These are phyloP conservation scores for Tragopan temminckii DNA, from an alignment of 2,797 vertebrate genomes.

Conservation along the genomic window DNA sequence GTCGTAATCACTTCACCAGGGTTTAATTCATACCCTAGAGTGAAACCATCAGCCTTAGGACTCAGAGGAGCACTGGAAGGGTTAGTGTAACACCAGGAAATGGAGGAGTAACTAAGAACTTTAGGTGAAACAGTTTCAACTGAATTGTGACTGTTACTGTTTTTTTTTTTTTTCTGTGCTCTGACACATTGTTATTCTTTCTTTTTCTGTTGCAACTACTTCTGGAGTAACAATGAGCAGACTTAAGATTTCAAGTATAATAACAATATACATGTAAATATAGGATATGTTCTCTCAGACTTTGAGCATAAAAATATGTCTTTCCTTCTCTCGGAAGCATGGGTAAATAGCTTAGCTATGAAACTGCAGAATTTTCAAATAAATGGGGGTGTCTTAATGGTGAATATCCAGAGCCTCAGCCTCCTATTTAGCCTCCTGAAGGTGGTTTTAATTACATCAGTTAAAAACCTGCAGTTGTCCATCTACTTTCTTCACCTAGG, in stretches of 20 bases:
- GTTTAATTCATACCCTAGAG: neutral
- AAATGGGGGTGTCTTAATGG: neutral
- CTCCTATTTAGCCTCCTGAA: neutral
- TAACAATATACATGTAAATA: neutral
- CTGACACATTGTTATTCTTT: neutral
- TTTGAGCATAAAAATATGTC: neutral
- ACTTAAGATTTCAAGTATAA: neutral
- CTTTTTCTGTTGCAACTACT: neutral
- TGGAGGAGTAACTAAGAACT: neutral
- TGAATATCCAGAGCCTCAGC: neutral
- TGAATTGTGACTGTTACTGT: neutral
- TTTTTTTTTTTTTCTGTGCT: neutral
- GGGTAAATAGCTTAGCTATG: neutral
- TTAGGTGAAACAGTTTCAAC: neutral
- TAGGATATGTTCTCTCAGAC: neutral
- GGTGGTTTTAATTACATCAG: neutral
- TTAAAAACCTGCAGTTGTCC: neutral
- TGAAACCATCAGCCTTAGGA: neutral
- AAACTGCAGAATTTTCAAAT: neutral
- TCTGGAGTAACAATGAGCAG: neutral
- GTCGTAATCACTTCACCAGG: fast-evolving
- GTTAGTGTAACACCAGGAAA: neutral
- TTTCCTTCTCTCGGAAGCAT: neutral
- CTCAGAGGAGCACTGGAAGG: neutral
- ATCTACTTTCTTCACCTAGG: neutral